Base-by-base conservation (phyloP, 2,113 vertebrate species). In the Bombycilla garrulus region DNA sequence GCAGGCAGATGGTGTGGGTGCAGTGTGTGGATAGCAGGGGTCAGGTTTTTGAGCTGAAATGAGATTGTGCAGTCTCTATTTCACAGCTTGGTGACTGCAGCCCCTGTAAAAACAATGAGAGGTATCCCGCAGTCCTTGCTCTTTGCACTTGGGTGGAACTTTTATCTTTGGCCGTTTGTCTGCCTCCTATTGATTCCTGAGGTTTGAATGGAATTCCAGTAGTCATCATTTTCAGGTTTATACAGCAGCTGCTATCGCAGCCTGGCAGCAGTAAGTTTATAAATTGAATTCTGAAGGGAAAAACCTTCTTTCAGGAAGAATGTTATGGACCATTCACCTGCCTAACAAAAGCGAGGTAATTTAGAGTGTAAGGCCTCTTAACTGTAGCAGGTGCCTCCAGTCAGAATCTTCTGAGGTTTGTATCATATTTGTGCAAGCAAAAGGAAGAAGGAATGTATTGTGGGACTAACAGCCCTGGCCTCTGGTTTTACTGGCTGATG, bases 221-320 rank as follows among this genome's bases (percentile, higher is more conserved):
- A 86, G 93, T 94, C 83, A 67, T 95, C 92, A 65, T 54, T 93
- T 92, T 40, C 58, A 42, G 81, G 66, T 66, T 76, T 92, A n/a
- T 95, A 60, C 45, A 61, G 90, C 48, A 56, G 81, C 88, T 91
- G 88, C 93, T 96, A 83, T 96, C 89, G 0, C 71, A 92, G 86
- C 81, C 88, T 92, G 94, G 44, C 94, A 95, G 94, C 24, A 94
- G 40, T 10, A 38, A 58, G 78, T 94, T 93, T 79, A 65, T 94
- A 95, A 94, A 96, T 97, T 90, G 93, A 90, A 95, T 92, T 96
- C 91, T 94, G 78, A 90, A 80, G 88, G 79, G 79, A 50, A 45
- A 88, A 93, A 53, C 66, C 88, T 93, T 7, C 58, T 87, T 91
- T 91, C 71, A 78, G 58, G 80, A 58, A 29, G 80, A 84, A n/a